Conservation (phyloP, 2,797 vertebrate genomes). For the Oophaga sylvatica region DNA sequence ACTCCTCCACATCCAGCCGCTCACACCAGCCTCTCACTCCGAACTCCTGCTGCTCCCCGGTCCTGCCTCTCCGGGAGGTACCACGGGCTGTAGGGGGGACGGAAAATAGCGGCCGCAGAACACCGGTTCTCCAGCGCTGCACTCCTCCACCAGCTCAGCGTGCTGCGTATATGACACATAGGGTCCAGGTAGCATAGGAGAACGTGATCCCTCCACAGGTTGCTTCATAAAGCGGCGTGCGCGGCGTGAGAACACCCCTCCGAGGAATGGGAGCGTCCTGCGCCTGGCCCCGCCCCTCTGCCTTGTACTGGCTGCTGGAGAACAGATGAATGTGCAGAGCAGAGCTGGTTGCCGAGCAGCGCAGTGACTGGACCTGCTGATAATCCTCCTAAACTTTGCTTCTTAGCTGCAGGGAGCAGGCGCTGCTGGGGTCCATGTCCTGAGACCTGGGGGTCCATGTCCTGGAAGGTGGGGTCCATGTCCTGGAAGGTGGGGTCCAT, state of each 20-base stretch:
- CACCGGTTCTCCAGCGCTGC: neutral
- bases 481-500: too few relatives aligned
- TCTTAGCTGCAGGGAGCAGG: too few relatives aligned
- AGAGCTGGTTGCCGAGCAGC: neutral
- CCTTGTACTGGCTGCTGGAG: neutral
- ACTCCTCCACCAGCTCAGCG: neutral
- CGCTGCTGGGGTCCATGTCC: too few relatives aligned
- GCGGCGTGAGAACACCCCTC: slow-evolving; percentile 3
- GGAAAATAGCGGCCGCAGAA: too few relatives aligned
- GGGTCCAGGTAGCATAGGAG: neutral
- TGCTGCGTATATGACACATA: too few relatives aligned
- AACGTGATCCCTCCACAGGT: neutral
- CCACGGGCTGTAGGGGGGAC: slow-evolving; percentile 31
- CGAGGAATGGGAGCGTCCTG: neutral
- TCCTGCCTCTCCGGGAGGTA: slow-evolving; percentile 36
- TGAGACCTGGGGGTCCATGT: too few relatives aligned
- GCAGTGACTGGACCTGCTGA: neutral
- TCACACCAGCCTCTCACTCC: slow-evolving; percentile 43
- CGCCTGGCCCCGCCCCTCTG: neutral
- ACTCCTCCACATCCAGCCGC: slow-evolving; percentile 33
- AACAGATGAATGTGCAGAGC: neutral
- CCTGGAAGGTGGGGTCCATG: too few relatives aligned
- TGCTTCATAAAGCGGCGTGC: neutral
- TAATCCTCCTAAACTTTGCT: neutral
- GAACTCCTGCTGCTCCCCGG: slow-evolving; percentile 41